Evolutionary conservation across 92 coral and sea anemone genomes (phyloP).

Genomic region (Umimayanthus chanpuru): DNA sequence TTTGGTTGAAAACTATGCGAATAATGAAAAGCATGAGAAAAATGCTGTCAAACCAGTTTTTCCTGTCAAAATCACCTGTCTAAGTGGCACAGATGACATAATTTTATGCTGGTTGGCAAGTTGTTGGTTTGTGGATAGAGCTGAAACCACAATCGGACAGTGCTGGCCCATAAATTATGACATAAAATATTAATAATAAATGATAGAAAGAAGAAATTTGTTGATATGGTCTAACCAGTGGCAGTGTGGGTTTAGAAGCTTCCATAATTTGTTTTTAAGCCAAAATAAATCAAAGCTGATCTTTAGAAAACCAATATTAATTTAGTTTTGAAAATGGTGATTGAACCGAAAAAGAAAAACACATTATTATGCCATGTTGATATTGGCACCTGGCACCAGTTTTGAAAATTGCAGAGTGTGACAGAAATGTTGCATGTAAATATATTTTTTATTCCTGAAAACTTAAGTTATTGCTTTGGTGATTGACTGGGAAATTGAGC

Average conservation of each 20-base stretch:
- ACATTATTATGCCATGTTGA: background rate
- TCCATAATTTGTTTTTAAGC: background rate
- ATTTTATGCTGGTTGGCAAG: background rate
- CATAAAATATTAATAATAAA: background rate
- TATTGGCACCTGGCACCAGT: background rate
- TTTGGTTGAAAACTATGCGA: conserved; percentile 23
- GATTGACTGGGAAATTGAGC: background rate
- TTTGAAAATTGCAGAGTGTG: background rate
- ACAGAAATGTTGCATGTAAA: background rate
- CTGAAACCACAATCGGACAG: background rate
- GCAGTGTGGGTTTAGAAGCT: background rate
- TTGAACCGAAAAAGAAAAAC: background rate
- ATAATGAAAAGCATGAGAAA: conserved; percentile 56
- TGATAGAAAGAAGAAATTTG: background rate
- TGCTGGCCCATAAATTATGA: background rate
- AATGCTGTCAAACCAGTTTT: conserved; percentile 44
- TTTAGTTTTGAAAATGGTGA: background rate
- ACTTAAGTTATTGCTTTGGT: background rate
- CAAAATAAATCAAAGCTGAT: background rate
- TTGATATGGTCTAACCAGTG: background rate
- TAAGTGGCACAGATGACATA: background rate
- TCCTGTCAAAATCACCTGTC: conserved; percentile 41
- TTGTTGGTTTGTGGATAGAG: background rate
- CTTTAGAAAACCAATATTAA: background rate
- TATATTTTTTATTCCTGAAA: background rate